Evolutionary conservation across 92 coral and sea anemone species (phyloP).

Genomic region (Pocillopora meandrina): DNA sequence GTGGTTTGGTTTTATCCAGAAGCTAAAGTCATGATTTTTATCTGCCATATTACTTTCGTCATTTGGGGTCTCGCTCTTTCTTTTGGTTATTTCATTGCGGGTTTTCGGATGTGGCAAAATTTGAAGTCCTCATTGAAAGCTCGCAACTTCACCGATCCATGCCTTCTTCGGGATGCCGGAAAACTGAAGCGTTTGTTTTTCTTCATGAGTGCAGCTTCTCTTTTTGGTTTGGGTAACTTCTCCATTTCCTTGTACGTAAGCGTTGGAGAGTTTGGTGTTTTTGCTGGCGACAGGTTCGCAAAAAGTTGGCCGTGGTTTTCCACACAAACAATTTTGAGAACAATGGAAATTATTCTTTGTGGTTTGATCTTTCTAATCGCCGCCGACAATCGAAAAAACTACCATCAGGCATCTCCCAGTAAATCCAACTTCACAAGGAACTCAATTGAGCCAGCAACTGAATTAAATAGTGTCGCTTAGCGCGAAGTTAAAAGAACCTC

Average conservation of each 20-base stretch:
- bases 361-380: constrained; percentile 27
- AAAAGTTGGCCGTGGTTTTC: constrained; percentile 78
- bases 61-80: constrained; percentile 73
- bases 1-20: constrained; percentile 56
- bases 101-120: constrained; percentile 64
- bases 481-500: background rate
- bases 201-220: constrained; percentile 58
- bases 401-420: background rate
- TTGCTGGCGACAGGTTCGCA: constrained; percentile 27
- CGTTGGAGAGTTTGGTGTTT: constrained; percentile 51
- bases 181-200: constrained; percentile 53
- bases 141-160: constrained; percentile 4
- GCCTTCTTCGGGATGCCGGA: constrained; percentile 38
- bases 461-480: background rate
- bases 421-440: background rate
- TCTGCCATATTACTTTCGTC: constrained; percentile 68
- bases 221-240: constrained; percentile 53
- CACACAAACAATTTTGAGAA: constrained; percentile 55
- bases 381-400: constrained; percentile 4
- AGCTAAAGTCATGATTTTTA: constrained; percentile 49
- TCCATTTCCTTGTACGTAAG: constrained; percentile 57
- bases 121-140: constrained; percentile 46
- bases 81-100: constrained; percentile 62
- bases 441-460: background rate
- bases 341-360: constrained; percentile 48